A percentile compares a stretch with the other conserved stretches of the same genome.
Evolutionary conservation across 2,113 vertebrate genomes (phyloP).

Genomic region (Nestor notabilis): DNA sequence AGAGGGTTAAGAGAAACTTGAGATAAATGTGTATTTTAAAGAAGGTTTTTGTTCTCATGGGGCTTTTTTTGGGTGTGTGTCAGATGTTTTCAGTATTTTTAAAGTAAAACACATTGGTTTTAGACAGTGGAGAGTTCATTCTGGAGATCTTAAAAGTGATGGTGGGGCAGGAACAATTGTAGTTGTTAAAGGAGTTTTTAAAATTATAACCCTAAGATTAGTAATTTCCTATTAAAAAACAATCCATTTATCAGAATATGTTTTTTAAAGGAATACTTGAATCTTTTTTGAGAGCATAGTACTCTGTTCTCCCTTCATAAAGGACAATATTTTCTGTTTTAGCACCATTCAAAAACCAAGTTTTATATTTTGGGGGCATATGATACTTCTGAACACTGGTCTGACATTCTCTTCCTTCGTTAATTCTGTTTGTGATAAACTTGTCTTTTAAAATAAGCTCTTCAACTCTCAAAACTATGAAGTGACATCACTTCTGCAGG

Average conservation of each 20-base stretch:
- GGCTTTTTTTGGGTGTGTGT: not conserved
- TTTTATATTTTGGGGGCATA: not conserved
- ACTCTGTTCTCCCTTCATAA: not conserved
- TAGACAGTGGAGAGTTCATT: not conserved
- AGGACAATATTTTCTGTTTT: not conserved
- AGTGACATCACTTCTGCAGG: not conserved
- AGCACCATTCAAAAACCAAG: not conserved
- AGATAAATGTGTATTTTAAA: not conserved
- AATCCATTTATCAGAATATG: accelerated
- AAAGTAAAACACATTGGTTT: not conserved
- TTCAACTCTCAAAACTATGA: not conserved
- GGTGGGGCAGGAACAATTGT: not conserved
- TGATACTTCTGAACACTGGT: not conserved
- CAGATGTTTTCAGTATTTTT: not conserved
- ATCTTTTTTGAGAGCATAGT: not conserved
- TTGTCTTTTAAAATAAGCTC: not conserved
- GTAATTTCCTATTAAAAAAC: not conserved
- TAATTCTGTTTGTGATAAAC: not conserved
- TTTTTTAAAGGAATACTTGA: not conserved
- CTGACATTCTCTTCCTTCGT: not conserved
- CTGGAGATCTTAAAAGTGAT: not conserved
- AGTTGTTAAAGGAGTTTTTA: not conserved
- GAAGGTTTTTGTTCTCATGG: not conserved
- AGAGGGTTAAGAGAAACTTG: not conserved
- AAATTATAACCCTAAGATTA: not conserved